Evolutionary conservation across 1,140 invertebrate species (phyloP).

Genomic region (Myzus persicae): DNA sequence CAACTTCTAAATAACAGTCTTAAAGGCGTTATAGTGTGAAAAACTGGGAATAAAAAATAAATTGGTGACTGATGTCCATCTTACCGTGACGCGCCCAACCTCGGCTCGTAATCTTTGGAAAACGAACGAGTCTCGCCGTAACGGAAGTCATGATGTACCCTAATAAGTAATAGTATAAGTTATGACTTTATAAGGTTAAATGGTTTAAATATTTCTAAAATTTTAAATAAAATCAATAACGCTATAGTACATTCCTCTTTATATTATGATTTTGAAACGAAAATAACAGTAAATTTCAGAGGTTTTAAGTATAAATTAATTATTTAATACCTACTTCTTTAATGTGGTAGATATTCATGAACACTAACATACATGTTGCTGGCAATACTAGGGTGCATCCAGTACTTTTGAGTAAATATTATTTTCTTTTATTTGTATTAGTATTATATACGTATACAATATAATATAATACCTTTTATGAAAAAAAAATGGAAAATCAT

Average conservation of each 20-base stretch:
- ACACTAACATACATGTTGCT: background rate
- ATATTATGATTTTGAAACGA: background rate
- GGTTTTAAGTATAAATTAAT: background rate
- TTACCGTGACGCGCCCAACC: rapidly evolving
- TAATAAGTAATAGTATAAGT: background rate
- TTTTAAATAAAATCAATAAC: background rate
- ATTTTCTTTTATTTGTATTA: background rate
- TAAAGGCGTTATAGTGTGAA: background rate
- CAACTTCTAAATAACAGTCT: background rate
- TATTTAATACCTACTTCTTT: background rate
- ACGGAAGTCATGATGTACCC: background rate
- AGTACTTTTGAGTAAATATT: background rate
- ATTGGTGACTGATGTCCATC: background rate
- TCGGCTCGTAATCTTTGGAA: background rate
- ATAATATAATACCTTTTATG: too few species aligned
- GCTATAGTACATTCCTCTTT: background rate
- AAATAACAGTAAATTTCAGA: background rate
- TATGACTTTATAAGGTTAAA: background rate
- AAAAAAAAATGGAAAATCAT: too few species aligned
- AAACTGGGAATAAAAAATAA: background rate
- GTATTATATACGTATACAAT: background rate
- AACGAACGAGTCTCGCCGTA: background rate
- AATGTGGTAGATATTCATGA: background rate
- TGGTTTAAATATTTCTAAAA: background rate
- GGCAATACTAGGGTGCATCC: background rate